A percentile compares a stretch with the other conserved stretches of the same genome.
Evolutionary conservation across 2,113 vertebrate genomes (phyloP).

Genomic region (human): GRCh38 chr20:40074501-40075000

Average conservation of each 20-base stretch:
- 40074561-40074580: constrained; percentile 63
- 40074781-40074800: constrained; percentile 80
- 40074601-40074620: constrained; percentile 53
- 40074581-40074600: constrained; percentile 58
- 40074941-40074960: neutral
- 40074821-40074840: constrained; percentile 79
- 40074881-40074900: constrained; percentile 71
- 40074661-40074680: constrained; percentile 69
- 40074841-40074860: constrained; percentile 72
- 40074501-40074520: constrained; percentile 51
- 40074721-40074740: constrained; percentile 41
- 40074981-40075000: neutral
- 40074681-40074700: neutral
- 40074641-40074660: constrained; percentile 59
- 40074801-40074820: constrained; percentile 82
- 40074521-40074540: constrained; percentile 52
- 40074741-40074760: constrained; percentile 73
- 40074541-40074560: constrained; percentile 71
- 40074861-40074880: constrained; percentile 72
- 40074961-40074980: neutral
- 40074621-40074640: constrained; percentile 20
- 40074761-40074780: constrained; percentile 75
- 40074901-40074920: constrained; percentile 27
- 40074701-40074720: neutral
- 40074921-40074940: constrained; percentile 26